Conservation (phyloP, 2,797 vertebrate genomes). For the Darevskia nairensis region DNA sequence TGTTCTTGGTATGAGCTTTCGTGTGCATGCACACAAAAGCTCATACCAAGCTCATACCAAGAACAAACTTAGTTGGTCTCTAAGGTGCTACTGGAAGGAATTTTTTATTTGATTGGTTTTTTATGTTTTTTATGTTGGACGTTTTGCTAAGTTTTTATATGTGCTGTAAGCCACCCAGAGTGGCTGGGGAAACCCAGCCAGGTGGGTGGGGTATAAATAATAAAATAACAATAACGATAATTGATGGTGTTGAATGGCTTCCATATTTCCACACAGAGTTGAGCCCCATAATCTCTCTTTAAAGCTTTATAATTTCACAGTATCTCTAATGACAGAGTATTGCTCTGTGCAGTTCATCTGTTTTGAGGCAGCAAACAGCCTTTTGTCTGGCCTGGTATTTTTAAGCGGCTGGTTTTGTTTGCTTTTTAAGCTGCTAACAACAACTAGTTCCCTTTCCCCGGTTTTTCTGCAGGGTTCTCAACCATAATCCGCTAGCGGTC, state of each 20-base stretch:
- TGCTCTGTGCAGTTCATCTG: not conserved
- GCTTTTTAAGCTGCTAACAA: not conserved
- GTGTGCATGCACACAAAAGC: too few species aligned
- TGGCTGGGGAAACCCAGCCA: too few species aligned
- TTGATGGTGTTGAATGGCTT: not conserved
- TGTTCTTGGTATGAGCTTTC: too few species aligned
- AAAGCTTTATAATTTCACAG: not conserved
- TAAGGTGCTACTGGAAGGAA: too few species aligned
- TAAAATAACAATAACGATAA: too few species aligned
- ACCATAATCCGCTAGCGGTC: constrained; percentile 65
- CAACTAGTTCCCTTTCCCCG: not conserved
- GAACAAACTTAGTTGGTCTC: too few species aligned
- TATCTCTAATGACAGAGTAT: not conserved
- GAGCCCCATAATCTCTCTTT: not conserved
- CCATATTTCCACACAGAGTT: not conserved
- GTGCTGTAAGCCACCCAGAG: too few species aligned
- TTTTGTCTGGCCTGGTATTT: not conserved
- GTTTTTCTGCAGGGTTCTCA: constrained; percentile 69
- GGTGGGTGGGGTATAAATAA: too few species aligned
- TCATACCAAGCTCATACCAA: too few species aligned
- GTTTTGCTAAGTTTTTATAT: too few species aligned
- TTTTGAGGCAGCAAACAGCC: not conserved
- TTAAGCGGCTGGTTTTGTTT: not conserved
- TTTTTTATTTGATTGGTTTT: too few species aligned
- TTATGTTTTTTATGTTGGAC: too few species aligned